Base-by-base conservation (phyloP, 2,797 vertebrate genomes). In the Catharus ustulatus region DNA sequence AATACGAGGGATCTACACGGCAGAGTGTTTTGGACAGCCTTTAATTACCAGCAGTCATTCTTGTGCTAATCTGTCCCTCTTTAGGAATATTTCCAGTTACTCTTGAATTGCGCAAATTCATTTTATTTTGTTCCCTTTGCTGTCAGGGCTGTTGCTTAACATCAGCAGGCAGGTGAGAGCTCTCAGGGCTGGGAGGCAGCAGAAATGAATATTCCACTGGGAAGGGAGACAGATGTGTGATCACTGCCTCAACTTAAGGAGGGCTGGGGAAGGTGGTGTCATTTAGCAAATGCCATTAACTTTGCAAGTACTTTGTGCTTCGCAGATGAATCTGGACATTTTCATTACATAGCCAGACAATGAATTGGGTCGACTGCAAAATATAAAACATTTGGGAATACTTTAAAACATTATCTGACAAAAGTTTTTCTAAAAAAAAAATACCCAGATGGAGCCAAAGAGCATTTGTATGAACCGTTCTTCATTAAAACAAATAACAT, bases 401-500 rank as follows among this genome's bases (percentile, higher is more conserved):
- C 59, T 91, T 85, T 67, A 66, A 87, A 95, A 82, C 58, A n/a
- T 85, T 84, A 48, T 59, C 36, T 91, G 54, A 73, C 81, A 66
- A 68, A 95, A 73, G 29, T 66, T 30, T 72, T 59, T 84, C 57
- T 17, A 15, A 87, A 58, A 51, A 32, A 91, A 54, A 52, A 23
- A 12, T 38, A 38, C 15, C 20, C 14, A 20, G 40, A 13, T 49
- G 46, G 52, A 67, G 67, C 34, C 87, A 88, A 82, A 91, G 78
- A 93, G 48, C 45, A 69, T 93, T 97, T 93, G 52, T 78, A 2
- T 63, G 64, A 90, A 46, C 75, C 45, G 11, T 84, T 93, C 58
- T 92, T 95, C 91, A 68, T 93, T 87, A 94, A 95, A 96, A 89
- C 85, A 95, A 94, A 87, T 93, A 84, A 61, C 29, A 48, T 91